Evolutionary conservation across 2,113 vertebrate genomes (phyloP), one percentile per base, ranked within the genome.

Genomic region (Tylochromis polylepis): DNA sequence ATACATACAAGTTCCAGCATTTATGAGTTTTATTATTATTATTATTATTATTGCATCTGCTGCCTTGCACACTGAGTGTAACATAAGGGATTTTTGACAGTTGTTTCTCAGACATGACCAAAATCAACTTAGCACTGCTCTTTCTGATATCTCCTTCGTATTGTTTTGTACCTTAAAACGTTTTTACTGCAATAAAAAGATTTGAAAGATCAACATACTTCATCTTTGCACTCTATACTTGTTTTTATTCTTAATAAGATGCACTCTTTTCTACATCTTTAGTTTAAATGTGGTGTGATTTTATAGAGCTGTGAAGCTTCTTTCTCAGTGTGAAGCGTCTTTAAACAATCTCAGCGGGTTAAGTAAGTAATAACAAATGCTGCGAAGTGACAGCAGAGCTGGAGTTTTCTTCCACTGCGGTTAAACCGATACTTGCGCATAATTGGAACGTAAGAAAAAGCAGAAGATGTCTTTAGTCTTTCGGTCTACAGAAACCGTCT

Each of bases 101-200:
- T 36, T 16, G 1, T 46, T 67, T 57, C 34, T 79, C 16, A 72
- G 67, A 72, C 10, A 14, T 70, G 41, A 82, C 27, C 56, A 58
- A 79, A 18, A 72, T 27, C 9, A 5, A 5, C 6, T 57, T 65
- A 46, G 16, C 29, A 59, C 20, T 60, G 55, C 53, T 82, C 36
- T 78, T 77, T 51, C 49, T 85, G 29, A 81, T 77, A 75, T 89
- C 1, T 9, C 34, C 88, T 89, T 90, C 88, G 7, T 88, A 84
- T 84, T 4, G 20, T 89, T 91, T 90, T 90, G 18, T 89, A 88
- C 60, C 49, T 36, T 36, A 27, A 55, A 84, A 85, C 0, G 0
- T 65, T 89, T 89, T 55, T 87, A 84, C 58, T 86, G 85, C 31
- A 94, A 91, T 91, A 90, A 93, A 90, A 85, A 27, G 2, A 56